Conservation (phyloP, 2,797 vertebrate species). For the Rhinogobio ventralis region DNA sequence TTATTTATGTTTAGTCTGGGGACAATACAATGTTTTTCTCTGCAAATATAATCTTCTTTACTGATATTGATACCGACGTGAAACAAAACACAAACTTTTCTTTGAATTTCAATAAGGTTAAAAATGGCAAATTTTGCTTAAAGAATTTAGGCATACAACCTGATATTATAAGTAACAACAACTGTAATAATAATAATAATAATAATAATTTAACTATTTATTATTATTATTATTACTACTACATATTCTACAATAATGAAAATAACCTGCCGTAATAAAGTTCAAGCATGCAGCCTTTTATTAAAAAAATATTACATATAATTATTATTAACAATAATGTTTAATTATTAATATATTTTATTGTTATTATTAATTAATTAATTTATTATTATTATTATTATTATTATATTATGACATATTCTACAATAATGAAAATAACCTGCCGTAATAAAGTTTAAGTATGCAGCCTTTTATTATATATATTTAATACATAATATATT, state of each 20-base stretch:
- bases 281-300: too few species aligned
- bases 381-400: too few species aligned
- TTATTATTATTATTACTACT: neutral
- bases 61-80: neutral
- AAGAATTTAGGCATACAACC: neutral
- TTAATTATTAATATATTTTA: neutral
- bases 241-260: too few species aligned
- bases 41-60: neutral
- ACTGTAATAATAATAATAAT: too few species aligned
- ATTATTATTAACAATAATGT: neutral
- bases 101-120: neutral
- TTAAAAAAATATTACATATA: neutral
- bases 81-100: neutral
- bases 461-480: neutral
- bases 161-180: neutral
- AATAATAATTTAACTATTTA: neutral
- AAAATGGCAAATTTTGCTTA: neutral
- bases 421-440: neutral
- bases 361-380: neutral
- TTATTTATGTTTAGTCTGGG: neutral
- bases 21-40: neutral
- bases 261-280: too few species aligned
- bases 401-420: neutral
- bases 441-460: neutral
- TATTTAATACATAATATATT: neutral